Evolutionary conservation across 2,888 invertebrate species (phyloP).

Genomic region (Myopa tessellatipennis): DNA sequence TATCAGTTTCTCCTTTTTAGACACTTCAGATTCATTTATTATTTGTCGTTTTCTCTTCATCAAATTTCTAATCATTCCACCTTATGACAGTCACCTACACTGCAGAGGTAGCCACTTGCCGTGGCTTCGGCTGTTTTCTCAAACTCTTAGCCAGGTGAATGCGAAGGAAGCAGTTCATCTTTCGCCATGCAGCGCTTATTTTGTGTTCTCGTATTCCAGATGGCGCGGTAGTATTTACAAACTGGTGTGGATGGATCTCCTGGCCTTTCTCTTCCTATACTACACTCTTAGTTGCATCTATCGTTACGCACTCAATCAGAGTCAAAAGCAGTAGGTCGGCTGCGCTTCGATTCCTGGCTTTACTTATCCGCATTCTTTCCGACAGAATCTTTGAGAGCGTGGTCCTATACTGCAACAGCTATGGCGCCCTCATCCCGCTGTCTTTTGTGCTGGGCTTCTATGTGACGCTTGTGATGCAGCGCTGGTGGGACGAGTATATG

Average conservation of each 20-base stretch:
- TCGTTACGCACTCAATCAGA: slow-evolving; percentile 44
- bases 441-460: slow-evolving; percentile 95
- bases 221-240: slow-evolving; percentile 96
- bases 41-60: neutral
- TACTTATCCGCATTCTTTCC: slow-evolving; percentile 42
- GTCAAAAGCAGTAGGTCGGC: slow-evolving; percentile 47
- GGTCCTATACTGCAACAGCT: slow-evolving; percentile 83
- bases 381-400: slow-evolving; percentile 81
- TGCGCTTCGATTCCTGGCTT: neutral
- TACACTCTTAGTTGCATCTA: slow-evolving; percentile 68
- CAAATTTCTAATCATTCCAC: slow-evolving; percentile 2
- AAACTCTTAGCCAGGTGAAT: slow-evolving; percentile 56
- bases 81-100: slow-evolving; percentile 62
- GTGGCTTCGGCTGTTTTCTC: slow-evolving; percentile 59
- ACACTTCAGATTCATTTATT: slow-evolving; percentile 2
- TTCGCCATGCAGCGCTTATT: neutral
- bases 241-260: slow-evolving; percentile 87
- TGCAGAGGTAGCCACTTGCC: slow-evolving; percentile 60
- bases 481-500: slow-evolving; percentile 91
- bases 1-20: neutral
- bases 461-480: slow-evolving; percentile 88
- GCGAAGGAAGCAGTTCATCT: neutral
- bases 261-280: slow-evolving; percentile 80
- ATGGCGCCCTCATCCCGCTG: slow-evolving; percentile 85
- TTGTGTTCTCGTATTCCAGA: slow-evolving; percentile 69